phyloP scores from a whole-genome alignment of 2,797 vertebrate species.

The Gymnothorax javanicus region DNA sequence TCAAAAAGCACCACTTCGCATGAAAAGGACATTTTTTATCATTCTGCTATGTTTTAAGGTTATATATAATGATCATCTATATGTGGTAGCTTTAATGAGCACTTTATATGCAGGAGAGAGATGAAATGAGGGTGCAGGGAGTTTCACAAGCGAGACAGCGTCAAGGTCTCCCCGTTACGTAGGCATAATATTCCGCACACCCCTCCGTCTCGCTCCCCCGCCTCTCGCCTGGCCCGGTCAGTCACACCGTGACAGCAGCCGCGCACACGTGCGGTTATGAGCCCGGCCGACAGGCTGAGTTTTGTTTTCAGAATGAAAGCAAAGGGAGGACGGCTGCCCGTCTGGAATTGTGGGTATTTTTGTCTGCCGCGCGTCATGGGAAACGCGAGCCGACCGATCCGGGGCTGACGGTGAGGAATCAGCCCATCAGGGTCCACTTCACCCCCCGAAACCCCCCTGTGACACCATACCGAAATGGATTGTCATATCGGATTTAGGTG shows the following conservation, averaged over 20 bases:
- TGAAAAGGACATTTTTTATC: background rate
- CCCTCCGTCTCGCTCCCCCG: background rate
- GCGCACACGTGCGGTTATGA: conserved; percentile 57
- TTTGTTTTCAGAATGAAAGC: conserved; percentile 77
- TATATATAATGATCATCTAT: background rate
- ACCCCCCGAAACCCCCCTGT: conserved; percentile 44
- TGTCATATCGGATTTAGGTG: conserved; percentile 83
- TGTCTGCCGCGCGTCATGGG: conserved; percentile 72
- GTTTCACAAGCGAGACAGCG: background rate
- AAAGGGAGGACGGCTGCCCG: conserved; percentile 73
- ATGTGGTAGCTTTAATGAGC: background rate
- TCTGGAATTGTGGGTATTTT: conserved; percentile 81
- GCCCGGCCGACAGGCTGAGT: conserved; percentile 63
- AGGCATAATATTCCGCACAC: background rate
- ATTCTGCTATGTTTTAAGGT: background rate
- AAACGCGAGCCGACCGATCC: conserved; percentile 75
- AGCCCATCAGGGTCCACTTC: conserved; percentile 70
- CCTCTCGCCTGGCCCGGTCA: background rate
- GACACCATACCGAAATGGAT: conserved; percentile 82
- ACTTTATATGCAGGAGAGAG: background rate
- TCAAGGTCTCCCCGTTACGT: background rate
- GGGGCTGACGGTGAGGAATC: conserved; percentile 74
- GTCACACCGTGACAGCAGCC: background rate
- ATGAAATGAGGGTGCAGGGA: background rate
- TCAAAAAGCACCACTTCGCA: background rate